phyloP scores from a whole-genome alignment of 2,113 vertebrate genomes.

The Alectura lathami region DNA sequence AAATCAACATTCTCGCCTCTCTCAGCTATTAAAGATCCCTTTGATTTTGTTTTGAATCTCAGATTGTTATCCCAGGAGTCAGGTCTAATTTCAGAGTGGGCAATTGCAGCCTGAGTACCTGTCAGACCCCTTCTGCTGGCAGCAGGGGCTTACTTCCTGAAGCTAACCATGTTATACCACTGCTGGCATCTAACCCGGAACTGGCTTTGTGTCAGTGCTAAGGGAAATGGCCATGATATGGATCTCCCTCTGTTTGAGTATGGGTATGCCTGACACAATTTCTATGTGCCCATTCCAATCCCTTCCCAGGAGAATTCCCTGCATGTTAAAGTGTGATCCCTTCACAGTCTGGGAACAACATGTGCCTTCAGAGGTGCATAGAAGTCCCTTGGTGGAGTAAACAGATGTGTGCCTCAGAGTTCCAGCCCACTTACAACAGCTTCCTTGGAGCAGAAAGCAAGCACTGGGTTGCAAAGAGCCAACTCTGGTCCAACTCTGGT shows the following conservation, averaged over 20 bases:
- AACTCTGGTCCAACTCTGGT: neutral
- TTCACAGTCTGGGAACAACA: neutral
- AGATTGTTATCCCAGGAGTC: constrained; percentile 17
- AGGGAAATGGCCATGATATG: neutral
- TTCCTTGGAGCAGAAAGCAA: neutral
- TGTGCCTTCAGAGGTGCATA: neutral
- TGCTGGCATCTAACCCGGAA: neutral
- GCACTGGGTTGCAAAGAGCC: neutral
- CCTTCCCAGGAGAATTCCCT: neutral
- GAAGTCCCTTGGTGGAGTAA: neutral
- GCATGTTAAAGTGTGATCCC: neutral
- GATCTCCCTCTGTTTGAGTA: neutral
- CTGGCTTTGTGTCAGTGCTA: neutral
- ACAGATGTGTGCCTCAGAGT: neutral
- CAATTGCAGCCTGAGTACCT: constrained; percentile 33
- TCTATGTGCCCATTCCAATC: neutral
- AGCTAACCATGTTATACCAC: neutral
- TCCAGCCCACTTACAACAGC: neutral
- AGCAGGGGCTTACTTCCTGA: neutral
- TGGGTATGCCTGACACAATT: neutral
- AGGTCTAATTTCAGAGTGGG: constrained; percentile 25
- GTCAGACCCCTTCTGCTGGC: neutral
- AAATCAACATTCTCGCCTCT: constrained; percentile 4
- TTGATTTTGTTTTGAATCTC: neutral
- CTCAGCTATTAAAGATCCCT: constrained; percentile 14